Conservation (phyloP, 2,113 vertebrate genomes). For the Coreoperca whiteheadi region DNA sequence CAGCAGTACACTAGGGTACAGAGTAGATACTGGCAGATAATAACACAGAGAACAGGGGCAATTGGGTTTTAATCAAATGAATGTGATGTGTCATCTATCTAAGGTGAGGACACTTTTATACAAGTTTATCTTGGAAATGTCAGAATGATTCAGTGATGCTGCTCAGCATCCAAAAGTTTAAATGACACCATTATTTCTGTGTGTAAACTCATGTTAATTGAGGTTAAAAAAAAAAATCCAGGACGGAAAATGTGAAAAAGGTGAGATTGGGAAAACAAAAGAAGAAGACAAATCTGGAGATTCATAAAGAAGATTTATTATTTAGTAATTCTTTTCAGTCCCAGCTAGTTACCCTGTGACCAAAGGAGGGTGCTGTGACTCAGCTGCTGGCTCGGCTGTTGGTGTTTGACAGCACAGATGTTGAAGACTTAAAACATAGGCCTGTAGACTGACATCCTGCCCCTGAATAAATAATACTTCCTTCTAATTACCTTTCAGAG, state of each 20-base stretch:
- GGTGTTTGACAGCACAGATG: constrained; percentile 4
- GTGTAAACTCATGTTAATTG: neutral
- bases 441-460: constrained; percentile 11
- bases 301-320: neutral
- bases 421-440: constrained; percentile 19
- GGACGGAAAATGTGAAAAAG: neutral
- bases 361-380: constrained; percentile 64
- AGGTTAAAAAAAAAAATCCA: neutral
- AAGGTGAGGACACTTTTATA: neutral
- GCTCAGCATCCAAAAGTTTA: constrained; percentile 8
- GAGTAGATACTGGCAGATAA: neutral
- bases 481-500: constrained; percentile 4
- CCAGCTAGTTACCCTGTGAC: constrained; percentile 6
- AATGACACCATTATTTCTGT: neutral
- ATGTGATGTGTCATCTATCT: neutral
- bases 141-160: constrained; percentile 11
- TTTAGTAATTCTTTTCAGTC: neutral
- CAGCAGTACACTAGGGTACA: neutral
- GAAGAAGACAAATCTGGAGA: neutral
- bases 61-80: neutral
- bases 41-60: neutral
- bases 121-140: constrained; percentile 10
- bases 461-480: constrained; percentile 24
- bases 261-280: neutral
- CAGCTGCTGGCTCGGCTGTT: neutral